phyloP scores from a whole-genome alignment of 2,113 vertebrate genomes.

The Ellobius talpinus region DNA sequence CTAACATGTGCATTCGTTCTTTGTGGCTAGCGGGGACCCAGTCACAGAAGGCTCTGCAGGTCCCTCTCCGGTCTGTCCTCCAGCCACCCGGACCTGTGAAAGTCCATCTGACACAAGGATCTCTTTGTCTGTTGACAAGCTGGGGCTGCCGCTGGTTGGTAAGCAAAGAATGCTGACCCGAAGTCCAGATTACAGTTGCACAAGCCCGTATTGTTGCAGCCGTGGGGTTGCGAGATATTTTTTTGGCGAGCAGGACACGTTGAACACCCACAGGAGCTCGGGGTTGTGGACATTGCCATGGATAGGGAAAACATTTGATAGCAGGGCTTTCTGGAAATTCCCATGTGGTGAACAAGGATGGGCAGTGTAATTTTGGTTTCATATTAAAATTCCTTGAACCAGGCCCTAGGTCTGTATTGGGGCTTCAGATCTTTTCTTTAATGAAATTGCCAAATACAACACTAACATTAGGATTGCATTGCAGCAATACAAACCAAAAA shows the following conservation, averaged over 20 bases:
- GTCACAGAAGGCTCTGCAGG: conserved; percentile 67
- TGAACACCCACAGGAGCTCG: conserved; percentile 68
- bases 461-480: conserved; percentile 71
- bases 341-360: conserved; percentile 63
- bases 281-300: conserved; percentile 63
- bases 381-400: conserved; percentile 82
- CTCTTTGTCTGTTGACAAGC: conserved; percentile 73
- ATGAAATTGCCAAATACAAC: conserved; percentile 83
- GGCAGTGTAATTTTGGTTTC: conserved; percentile 76
- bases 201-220: conserved; percentile 69
- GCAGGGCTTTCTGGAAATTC: conserved; percentile 71
- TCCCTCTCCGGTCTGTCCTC: conserved; percentile 61
- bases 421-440: conserved; percentile 82
- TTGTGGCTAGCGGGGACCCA: conserved; percentile 70
- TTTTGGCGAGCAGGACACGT: conserved; percentile 60
- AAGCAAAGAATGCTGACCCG: conserved; percentile 27
- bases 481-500: conserved; percentile 80
- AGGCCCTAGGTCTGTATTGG: conserved; percentile 68
- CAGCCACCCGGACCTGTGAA: conserved; percentile 62
- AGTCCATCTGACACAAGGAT: conserved; percentile 57
- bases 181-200: not conserved
- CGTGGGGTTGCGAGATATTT: conserved; percentile 54
- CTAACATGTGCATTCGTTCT: conserved; percentile 67
- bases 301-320: conserved; percentile 76
- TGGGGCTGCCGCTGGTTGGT: not conserved